Base-by-base conservation (phyloP, 2,888 invertebrate species). In the Sesia apiformis region DNA sequence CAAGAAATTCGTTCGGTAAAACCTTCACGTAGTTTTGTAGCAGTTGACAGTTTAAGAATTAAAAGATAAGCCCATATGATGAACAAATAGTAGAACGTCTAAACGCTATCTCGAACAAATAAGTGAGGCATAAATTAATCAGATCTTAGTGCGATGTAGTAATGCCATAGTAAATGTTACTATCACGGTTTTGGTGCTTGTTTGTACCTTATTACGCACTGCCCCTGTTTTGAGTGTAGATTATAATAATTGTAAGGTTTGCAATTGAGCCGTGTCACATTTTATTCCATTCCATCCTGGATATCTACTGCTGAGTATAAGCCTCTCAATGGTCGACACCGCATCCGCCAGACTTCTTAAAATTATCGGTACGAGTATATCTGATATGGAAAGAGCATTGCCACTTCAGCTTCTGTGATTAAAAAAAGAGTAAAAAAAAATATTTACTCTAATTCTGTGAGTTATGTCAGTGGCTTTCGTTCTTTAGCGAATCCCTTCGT, bases 21-120 rank as follows among this genome's bases (percentile, higher is more conserved):
- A 74, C 75, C 72, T 63, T 54, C 55, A 41, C 63, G 58, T 64
- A 55, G 67, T 69, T 68, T 65, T 63, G 63, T 64, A 56, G 58
- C 54, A 69, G 72, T 67, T 87, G 87, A 87, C 88, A 88, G 79
- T 76, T 78, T 73, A 76, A 85, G 88, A 86, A 86, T 89, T 88
- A 89, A 87, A 83, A 88, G 89, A 89, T 89, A 89, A 89, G 78
- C 88, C 63, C 63, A 58, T 65, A 65, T 81, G 78, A 80, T 82
- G 76, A 72, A 78, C 81, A 88, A 88, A 88, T 86, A 86, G 65
- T 64, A 80, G 76, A 23, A 76, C 70, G 76, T 78, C 76, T 81
- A 74, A 78, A 76, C 78, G 72, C 70, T 88, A 88, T 87, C 88
- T 86, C 65, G 65, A 63, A 70, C 76, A 88, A 87, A 87, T 86